Evolutionary conservation across 2,113 vertebrate species (phyloP), one percentile per base, ranked within the genome.

Genomic region (Chaetops frenatus): DNA sequence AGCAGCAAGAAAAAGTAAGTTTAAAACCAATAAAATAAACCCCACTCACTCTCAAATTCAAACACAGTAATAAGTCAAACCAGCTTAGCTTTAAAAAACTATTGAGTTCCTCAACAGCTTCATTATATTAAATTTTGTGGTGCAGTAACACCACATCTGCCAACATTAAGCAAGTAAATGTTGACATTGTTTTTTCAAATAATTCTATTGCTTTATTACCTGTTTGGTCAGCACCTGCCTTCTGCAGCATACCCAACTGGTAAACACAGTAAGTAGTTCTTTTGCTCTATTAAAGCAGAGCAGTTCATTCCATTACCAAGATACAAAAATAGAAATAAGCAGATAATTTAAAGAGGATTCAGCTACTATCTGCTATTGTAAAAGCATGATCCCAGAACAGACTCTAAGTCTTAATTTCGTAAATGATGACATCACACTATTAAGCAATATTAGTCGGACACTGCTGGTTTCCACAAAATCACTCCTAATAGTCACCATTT

Each of bases 341-440:
- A 97, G 97, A 97, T 98, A 96, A 97, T 96, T 98, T 97, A 97
- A 98, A 98, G 97, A 97, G 96, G 97, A 98, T 98, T 97, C 97
- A 84, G 88, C 81, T 92, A 86, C 93, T 96, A 96, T 95, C 91
- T 93, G 91, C 92, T 81, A 93, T 96, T 95, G 96, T 95, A 97
- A 97, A 97, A 95, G 97, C 96, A 96, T 84, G 95, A 96, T 95
- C 95, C 94, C 60, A 94, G 94, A 73, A 76, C 81, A 95, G 90
- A 82, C 73, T 72, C 2, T 92, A 92, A 94, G 90, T 86, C 96
- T 95, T 85, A 64, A 92, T 94, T 95, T 96, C 24, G 28, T 58
- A 95, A 90, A 90, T 89, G 77, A 93, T 79, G 65, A 97, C 88
- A 94, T 96, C 96, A 94, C 38, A 27, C 71, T 36, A 69, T 67